A percentile compares a stretch with the other conserved stretches of the same genome.
Evolutionary conservation across 2,113 vertebrate genomes (phyloP).

Genomic region (Orthonyx spaldingii): DNA sequence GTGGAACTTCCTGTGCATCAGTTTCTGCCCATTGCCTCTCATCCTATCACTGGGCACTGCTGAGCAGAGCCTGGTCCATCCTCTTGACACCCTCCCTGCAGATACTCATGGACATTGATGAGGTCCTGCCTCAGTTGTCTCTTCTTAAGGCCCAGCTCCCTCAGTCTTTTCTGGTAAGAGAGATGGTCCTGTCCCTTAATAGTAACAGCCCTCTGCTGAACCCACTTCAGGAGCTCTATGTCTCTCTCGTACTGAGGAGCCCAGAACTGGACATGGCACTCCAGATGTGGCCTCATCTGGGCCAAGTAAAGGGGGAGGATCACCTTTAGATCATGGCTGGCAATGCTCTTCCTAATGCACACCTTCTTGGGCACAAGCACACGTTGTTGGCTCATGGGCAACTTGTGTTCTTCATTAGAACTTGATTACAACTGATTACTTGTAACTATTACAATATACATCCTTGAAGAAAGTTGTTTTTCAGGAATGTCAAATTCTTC

Average conservation of each 20-base stretch:
- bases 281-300: background rate
- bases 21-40: background rate
- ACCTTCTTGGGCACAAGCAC: background rate
- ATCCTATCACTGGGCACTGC: accelerated
- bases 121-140: background rate
- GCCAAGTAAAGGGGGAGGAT: background rate
- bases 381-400: background rate
- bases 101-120: background rate
- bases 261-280: background rate
- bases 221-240: too few relatives aligned
- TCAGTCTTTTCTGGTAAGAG: background rate
- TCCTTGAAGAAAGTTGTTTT: background rate
- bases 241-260: background rate
- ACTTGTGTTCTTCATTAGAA: background rate
- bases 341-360: background rate
- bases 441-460: background rate
- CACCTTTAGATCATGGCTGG: background rate
- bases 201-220: background rate
- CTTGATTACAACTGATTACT: background rate
- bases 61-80: background rate
- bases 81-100: too few relatives aligned
- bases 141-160: background rate
- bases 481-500: background rate
- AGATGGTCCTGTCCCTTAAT: background rate
- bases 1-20: background rate